phyloP scores from a whole-genome alignment of 2,113 vertebrate genomes.

The Gasterosteus aculeatus region DNA sequence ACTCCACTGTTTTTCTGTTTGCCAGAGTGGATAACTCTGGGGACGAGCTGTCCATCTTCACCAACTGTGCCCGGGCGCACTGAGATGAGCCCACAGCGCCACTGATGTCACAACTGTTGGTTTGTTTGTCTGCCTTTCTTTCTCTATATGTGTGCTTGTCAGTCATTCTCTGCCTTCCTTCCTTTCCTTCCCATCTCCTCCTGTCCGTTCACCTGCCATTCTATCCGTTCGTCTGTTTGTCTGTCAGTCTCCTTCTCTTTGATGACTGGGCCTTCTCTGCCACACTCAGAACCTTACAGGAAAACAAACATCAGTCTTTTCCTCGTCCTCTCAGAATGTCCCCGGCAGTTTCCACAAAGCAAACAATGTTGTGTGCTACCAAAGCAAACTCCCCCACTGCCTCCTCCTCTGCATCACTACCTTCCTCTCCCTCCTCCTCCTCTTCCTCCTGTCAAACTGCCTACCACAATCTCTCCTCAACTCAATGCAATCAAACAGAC shows the following conservation, averaged over 20 bases:
- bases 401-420: constrained; percentile 4
- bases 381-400: constrained; percentile 20
- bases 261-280: constrained; percentile 33
- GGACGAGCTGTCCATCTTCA: constrained; percentile 59
- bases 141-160: constrained; percentile 54
- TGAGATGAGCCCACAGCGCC: constrained; percentile 41
- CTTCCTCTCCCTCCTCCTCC: neutral
- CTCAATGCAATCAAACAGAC: constrained; percentile 2
- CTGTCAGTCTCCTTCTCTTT: constrained; percentile 10
- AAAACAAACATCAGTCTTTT: constrained; percentile 65
- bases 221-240: constrained; percentile 6
- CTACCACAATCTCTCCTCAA: neutral
- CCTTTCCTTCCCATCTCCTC: constrained; percentile 27
- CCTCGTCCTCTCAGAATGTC: constrained; percentile 38
- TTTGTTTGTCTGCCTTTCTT: constrained; percentile 46
- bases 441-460: constrained; percentile 17
- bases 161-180: constrained; percentile 45
- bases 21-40: constrained; percentile 12
- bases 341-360: constrained; percentile 62
- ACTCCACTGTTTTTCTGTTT: constrained; percentile 28
- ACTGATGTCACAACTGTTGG: constrained; percentile 39
- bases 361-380: constrained; percentile 64
- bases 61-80: constrained; percentile 22
- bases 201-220: constrained; percentile 24
- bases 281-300: constrained; percentile 50